Conservation (phyloP, 1,140 invertebrate genomes). For the Lerema accius region DNA sequence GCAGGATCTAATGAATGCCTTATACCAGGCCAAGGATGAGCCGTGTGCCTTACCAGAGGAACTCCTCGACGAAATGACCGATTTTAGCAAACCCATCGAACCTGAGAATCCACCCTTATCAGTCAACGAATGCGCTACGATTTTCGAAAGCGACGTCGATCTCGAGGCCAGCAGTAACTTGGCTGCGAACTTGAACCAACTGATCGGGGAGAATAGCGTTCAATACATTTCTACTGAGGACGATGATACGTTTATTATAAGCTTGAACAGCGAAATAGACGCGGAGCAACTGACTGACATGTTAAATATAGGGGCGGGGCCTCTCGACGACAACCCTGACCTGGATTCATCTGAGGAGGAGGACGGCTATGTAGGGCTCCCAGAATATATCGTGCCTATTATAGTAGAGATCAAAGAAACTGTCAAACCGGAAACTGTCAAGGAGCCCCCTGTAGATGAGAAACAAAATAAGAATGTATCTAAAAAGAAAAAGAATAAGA, state of each 20-base stretch:
- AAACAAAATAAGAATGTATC: conserved; percentile 15
- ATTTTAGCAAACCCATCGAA: conserved; percentile 41
- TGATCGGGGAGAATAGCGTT: conserved; percentile 75
- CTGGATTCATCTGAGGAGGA: conserved; percentile 31
- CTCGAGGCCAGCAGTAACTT: conserved; percentile 73
- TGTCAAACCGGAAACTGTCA: neutral
- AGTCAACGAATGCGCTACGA: conserved; percentile 70
- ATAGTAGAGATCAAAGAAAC: conserved; percentile 43
- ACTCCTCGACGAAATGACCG: conserved; percentile 52
- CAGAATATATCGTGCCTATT: conserved; percentile 33
- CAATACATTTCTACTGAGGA: conserved; percentile 78
- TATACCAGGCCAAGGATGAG: conserved; percentile 61
- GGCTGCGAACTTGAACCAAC: conserved; percentile 74
- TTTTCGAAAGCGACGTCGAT: conserved; percentile 77
- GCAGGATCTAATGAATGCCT: conserved; percentile 68
- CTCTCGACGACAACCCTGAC: conserved; percentile 33
- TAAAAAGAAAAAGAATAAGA: conserved; percentile 35
- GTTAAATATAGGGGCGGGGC: conserved; percentile 65
- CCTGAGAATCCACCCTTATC: conserved; percentile 42
- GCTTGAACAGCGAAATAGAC: conserved; percentile 76
- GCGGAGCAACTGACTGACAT: conserved; percentile 72
- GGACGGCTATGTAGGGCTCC: conserved; percentile 7
- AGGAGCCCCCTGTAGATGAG: neutral
- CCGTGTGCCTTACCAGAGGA: conserved; percentile 66
- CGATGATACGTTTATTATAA: conserved; percentile 79